A percentile compares a stretch with the other conserved stretches of the same genome.
phyloP scores from a whole-genome alignment of 2,888 invertebrate species.

The Drosophila niveifrons region DNA sequence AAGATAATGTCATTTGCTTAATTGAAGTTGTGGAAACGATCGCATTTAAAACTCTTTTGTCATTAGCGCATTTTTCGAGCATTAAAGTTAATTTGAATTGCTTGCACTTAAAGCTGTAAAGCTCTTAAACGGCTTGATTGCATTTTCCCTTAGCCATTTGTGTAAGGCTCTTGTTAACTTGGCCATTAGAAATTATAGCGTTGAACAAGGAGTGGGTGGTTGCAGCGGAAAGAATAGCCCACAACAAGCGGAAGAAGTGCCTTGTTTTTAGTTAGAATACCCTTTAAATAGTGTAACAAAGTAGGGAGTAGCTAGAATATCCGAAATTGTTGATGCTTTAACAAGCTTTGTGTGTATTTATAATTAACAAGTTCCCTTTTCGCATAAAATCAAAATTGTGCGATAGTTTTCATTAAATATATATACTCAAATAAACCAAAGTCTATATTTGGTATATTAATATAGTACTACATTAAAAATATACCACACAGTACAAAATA shows the following conservation, averaged over 20 bases:
- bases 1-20: slow-evolving; percentile 1
- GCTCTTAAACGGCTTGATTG: slow-evolving; percentile 39
- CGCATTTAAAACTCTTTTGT: background rate
- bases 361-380: too few relatives aligned
- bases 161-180: slow-evolving; percentile 52
- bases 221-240: slow-evolving; percentile 19
- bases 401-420: too few relatives aligned
- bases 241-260: slow-evolving; percentile 37
- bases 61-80: background rate
- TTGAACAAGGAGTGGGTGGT: background rate
- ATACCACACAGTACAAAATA: too few relatives aligned
- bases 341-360: too few relatives aligned
- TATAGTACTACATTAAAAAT: too few relatives aligned
- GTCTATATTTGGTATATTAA: too few relatives aligned
- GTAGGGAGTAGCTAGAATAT: too few relatives aligned
- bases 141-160: slow-evolving; percentile 47
- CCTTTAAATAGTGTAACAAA: background rate
- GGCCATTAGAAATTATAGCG: slow-evolving; percentile 13
- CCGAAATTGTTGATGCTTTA: too few relatives aligned
- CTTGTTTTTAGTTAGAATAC: slow-evolving; percentile 17
- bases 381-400: too few relatives aligned
- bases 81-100: slow-evolving; percentile 25
- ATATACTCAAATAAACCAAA: too few relatives aligned
- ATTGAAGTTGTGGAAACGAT: background rate
- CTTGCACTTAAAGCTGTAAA: slow-evolving; percentile 16